A percentile compares a stretch with the other conserved stretches of the same genome.
Evolutionary conservation across 2,113 vertebrate species (phyloP).

Genomic region (Pionites leucogaster): DNA sequence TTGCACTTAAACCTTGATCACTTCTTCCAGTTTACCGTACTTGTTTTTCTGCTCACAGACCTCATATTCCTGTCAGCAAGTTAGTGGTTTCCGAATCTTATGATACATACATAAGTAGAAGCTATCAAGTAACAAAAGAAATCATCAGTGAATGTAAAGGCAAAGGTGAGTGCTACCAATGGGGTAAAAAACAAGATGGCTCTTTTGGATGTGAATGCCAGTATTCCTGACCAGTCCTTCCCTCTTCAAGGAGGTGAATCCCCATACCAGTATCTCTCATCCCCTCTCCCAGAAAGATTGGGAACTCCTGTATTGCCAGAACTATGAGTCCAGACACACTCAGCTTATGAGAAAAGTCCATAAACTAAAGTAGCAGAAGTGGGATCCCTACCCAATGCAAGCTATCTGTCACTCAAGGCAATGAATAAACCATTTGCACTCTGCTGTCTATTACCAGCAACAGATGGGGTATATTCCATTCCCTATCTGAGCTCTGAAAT

Average conservation of each 20-base stretch:
- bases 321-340: accelerated
- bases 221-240: background rate
- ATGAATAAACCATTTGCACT: background rate
- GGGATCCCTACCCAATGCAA: background rate
- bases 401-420: background rate
- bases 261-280: background rate
- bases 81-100: slow-evolving; percentile 91
- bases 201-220: too few relatives aligned
- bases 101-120: slow-evolving; percentile 94
- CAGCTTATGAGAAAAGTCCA: background rate
- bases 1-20: background rate
- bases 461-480: background rate
- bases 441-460: background rate
- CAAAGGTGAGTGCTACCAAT: slow-evolving; percentile 79
- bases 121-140: slow-evolving; percentile 95
- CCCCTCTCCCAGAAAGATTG: background rate
- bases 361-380: background rate
- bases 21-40: background rate
- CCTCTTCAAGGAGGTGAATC: background rate
- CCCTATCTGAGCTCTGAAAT: background rate
- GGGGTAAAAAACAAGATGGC: background rate
- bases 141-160: slow-evolving; percentile 93
- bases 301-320: background rate
- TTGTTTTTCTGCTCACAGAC: slow-evolving; percentile 77
- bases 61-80: slow-evolving; percentile 94